Evolutionary conservation across 2,113 vertebrate genomes (phyloP).

Genomic region (Petaurus breviceps): DNA sequence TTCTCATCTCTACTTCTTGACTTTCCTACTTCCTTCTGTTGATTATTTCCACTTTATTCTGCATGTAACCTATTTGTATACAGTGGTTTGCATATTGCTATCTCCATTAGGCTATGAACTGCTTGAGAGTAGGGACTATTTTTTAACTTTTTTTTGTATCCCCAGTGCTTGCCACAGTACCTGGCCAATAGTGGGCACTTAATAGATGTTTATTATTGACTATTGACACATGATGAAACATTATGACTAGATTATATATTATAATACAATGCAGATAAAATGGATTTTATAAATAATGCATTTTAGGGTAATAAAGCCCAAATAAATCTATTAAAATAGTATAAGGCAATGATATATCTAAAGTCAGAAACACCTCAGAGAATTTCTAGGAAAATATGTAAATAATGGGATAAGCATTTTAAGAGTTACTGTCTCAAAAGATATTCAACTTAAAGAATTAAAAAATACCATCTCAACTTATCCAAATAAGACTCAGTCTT

Average conservation of each 20-base stretch:
- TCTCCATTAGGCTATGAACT: not conserved
- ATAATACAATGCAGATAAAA: not conserved
- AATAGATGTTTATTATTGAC: not conserved
- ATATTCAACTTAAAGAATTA: constrained; percentile 29
- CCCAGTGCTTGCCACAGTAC: not conserved
- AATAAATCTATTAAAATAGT: constrained; percentile 44
- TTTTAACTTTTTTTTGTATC: not conserved
- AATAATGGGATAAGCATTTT: constrained; percentile 5
- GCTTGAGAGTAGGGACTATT: not conserved
- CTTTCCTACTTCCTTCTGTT: not conserved
- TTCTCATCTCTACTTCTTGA: not conserved
- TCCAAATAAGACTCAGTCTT: not conserved
- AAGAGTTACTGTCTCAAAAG: constrained; percentile 28
- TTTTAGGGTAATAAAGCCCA: not conserved
- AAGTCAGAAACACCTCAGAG: not conserved
- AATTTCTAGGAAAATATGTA: constrained; percentile 8
- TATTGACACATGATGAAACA: not conserved
- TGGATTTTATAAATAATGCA: not conserved
- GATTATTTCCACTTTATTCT: not conserved
- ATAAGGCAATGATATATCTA: not conserved
- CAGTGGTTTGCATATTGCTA: not conserved
- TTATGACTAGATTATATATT: not conserved
- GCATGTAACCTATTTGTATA: not conserved
- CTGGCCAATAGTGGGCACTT: not conserved
- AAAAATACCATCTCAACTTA: not conserved